These are phyloP conservation scores for Ranitomeya imitator DNA, from an alignment of 2,113 vertebrate genomes.

Conservation along the genomic window DNA sequence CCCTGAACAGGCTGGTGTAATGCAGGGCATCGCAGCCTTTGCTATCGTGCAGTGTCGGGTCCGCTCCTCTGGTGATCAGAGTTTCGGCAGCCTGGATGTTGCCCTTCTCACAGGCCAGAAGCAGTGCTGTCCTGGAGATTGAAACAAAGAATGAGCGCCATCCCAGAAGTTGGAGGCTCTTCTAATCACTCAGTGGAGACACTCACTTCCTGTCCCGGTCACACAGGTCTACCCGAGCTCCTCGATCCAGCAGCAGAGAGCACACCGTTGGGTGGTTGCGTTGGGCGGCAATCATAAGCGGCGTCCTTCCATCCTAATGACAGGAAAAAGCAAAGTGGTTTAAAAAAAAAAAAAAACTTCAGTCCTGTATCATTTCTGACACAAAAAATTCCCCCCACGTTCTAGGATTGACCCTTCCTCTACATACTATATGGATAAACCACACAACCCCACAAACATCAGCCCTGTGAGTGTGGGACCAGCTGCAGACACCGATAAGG, in stretches of 20 bases:
- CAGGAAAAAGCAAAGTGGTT: neutral
- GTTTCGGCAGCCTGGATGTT: constrained; percentile 65
- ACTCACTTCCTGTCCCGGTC: constrained; percentile 71
- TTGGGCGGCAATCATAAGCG: constrained; percentile 71
- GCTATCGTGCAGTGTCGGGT: constrained; percentile 47
- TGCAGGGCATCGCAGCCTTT: constrained; percentile 57
- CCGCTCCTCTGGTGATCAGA: constrained; percentile 66
- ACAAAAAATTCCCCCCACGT: neutral
- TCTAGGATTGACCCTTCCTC: neutral
- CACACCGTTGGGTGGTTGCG: constrained; percentile 69
- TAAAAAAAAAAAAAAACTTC: neutral
- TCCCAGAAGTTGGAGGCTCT: neutral
- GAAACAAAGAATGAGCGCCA: neutral
- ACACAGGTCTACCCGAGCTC: constrained; percentile 64
- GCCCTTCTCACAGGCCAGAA: constrained; percentile 67
- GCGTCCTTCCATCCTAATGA: constrained; percentile 70
- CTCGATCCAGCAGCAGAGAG: constrained; percentile 70
- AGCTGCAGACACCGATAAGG: neutral
- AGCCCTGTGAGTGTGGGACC: neutral
- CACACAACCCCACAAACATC: neutral
- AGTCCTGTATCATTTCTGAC: neutral
- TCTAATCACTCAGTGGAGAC: neutral
- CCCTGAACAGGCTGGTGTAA: constrained; percentile 15
- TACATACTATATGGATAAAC: neutral
- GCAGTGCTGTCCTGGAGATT: constrained; percentile 67